Evolutionary conservation across 2,888 invertebrate species (phyloP), one percentile per base, ranked within the genome.

Genomic region (Lasioglossum oenotherae): DNA sequence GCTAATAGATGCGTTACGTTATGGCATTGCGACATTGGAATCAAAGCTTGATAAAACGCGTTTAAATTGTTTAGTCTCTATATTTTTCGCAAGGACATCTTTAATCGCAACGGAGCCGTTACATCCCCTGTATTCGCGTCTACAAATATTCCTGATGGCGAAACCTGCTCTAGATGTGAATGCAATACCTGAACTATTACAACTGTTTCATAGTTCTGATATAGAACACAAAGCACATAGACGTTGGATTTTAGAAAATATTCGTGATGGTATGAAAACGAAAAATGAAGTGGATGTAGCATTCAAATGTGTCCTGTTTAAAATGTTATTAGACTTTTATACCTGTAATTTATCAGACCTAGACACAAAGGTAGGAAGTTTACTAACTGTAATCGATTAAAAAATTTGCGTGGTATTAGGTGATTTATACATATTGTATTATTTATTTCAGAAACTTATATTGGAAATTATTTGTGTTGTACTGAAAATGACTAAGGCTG

Each of bases 161-260:
- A 98, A 98, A 94, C 97, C 97, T 19, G 96, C 96, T 14, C 96
- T 98, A 27, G 97, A 98, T 93, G 95, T 98, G 27, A 96, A 96
- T 23, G 96, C 97, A 4, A 97, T 99, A n/a, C 99, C 99, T 0
- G 99, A 99, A 94, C 97, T 99, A 92, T 97, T 98, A 85, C 97
- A 97, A 78, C 96, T 99, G 60, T 97, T 99, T 93, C 97, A 98
- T 93, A 98, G 98, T 86, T 96, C 97, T 16, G 97, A 98, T 81
- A 96, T 98, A 0, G 96, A 97, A 90, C 96, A 96, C 79, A 96
- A 96, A 35, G 96, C 96, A 0, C 97, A 98, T 91, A 96, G 98
- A 72, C 95, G 96, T 44, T 99, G 99, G 97, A 97, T 98, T 57
- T 95, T 99, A 16, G 96, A 97, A 90, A 95, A 98, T 14, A 96